A percentile compares a stretch with the other conserved stretches of the same genome.
Evolutionary conservation across 2,888 invertebrate genomes (phyloP).

Genomic region (Epistrophe grossulariae): DNA sequence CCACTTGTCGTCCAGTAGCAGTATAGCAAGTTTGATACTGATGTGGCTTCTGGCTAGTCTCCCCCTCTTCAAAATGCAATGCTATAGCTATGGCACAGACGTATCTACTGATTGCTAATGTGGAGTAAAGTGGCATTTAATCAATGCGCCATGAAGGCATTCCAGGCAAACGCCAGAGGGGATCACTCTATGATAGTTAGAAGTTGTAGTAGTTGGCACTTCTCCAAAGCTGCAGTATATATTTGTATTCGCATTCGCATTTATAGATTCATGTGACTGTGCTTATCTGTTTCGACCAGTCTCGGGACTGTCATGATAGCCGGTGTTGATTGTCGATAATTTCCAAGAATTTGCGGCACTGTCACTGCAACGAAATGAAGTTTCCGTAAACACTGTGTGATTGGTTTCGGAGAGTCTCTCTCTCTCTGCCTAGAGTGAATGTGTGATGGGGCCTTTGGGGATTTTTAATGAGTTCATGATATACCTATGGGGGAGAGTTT

Average conservation of each 20-base stretch:
- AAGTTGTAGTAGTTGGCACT: constrained; percentile 65
- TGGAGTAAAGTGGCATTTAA: constrained; percentile 73
- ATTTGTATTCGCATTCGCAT: constrained; percentile 21
- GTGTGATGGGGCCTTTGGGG: constrained; percentile 43
- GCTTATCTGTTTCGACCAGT: constrained; percentile 61
- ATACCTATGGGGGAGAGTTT: constrained; percentile 28
- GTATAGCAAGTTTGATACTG: not conserved
- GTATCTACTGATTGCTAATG: constrained; percentile 59
- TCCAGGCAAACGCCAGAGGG: constrained; percentile 65
- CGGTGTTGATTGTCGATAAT: constrained; percentile 73
- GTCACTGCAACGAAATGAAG: constrained; percentile 65
- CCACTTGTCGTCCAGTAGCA: constrained; percentile 24
- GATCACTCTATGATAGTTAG: constrained; percentile 29
- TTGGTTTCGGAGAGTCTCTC: constrained; percentile 24
- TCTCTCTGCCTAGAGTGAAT: not conserved
- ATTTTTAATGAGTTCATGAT: constrained; percentile 51
- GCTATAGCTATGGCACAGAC: not conserved
- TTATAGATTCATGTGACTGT: constrained; percentile 42
- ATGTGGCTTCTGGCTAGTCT: constrained; percentile 18
- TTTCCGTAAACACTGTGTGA: constrained; percentile 68
- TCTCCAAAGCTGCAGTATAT: constrained; percentile 43
- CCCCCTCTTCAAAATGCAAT: constrained; percentile 18
- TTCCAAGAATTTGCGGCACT: constrained; percentile 75
- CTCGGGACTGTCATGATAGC: constrained; percentile 65
- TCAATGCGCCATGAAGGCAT: constrained; percentile 71